These are phyloP conservation scores for Sebastes umbrosus DNA, from an alignment of 2,797 vertebrate genomes.

Conservation along the genomic window DNA sequence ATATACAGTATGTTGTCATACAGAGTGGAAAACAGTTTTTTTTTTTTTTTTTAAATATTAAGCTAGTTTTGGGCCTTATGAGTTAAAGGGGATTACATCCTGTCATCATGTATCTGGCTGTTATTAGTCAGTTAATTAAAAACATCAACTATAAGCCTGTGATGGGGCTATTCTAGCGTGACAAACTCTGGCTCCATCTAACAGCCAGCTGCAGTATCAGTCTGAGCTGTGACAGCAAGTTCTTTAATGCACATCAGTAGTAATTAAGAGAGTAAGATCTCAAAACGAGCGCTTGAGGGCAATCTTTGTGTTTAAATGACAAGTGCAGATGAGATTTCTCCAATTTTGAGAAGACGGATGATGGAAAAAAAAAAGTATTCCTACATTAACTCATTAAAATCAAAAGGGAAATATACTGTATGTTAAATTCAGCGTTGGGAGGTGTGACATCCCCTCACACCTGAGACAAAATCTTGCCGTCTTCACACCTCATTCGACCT, in stretches of 20 bases:
- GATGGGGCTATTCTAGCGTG: background rate
- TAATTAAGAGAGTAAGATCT: background rate
- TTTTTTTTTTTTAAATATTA: background rate
- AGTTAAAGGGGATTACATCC: background rate
- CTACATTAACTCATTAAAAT: background rate
- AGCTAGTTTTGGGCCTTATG: background rate
- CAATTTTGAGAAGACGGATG: background rate
- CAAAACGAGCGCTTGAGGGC: background rate
- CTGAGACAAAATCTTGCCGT: background rate
- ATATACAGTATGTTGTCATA: background rate
- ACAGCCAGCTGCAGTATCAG: background rate
- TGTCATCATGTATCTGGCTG: constrained; percentile 7
- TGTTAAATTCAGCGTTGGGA: background rate
- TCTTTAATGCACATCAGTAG: background rate
- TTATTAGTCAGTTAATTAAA: constrained; percentile 12
- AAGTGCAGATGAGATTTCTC: background rate
- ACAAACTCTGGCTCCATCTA: constrained; percentile 22
- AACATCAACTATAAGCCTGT: background rate
- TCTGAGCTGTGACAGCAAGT: background rate
- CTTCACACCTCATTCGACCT: background rate
- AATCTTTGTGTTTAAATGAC: background rate
- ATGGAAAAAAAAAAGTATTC: background rate
- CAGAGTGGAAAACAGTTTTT: background rate
- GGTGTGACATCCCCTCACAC: background rate
- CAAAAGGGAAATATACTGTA: background rate